Conservation (phyloP, 92 coral and sea anemone species). For the Virgularia gustaviana region DNA sequence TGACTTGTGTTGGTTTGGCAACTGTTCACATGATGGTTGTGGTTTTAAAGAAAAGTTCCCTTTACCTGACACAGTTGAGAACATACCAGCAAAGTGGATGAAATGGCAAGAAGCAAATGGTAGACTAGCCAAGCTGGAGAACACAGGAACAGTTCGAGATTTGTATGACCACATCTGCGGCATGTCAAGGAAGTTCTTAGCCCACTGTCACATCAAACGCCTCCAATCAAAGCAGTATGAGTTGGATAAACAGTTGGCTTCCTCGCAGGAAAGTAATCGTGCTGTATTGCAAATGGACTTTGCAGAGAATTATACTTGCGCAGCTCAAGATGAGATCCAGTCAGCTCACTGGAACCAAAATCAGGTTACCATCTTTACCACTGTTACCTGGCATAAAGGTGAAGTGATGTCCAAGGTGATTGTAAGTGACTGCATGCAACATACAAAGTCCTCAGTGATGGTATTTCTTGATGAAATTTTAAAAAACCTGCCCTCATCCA, state of each 20-base stretch:
- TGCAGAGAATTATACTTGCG: slow-evolving; percentile 42
- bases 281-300: slow-evolving; percentile 18
- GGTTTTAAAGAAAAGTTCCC: slow-evolving; percentile 35
- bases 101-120: slow-evolving; percentile 48
- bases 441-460: slow-evolving; percentile 46
- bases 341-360: slow-evolving; percentile 54
- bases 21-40: slow-evolving; percentile 36
- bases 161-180: slow-evolving; percentile 37
- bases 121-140: slow-evolving; percentile 39
- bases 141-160: slow-evolving; percentile 28
- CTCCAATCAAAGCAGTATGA: slow-evolving; percentile 46
- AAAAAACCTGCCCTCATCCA: slow-evolving; percentile 19
- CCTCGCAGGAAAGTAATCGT: neutral
- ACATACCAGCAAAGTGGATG: slow-evolving; percentile 30
- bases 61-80: slow-evolving; percentile 36
- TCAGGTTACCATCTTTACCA: slow-evolving; percentile 51
- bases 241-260: slow-evolving; percentile 12
- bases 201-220: slow-evolving; percentile 41
- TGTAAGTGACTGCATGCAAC: slow-evolving; percentile 49
- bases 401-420: slow-evolving; percentile 41
- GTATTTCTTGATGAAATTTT: slow-evolving; percentile 49
- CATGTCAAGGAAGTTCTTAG: slow-evolving; percentile 27
- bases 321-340: slow-evolving; percentile 47
- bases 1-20: slow-evolving; percentile 41
- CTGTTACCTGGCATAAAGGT: slow-evolving; percentile 44